Percentiles rank a stretch among this genome's conserved stretches.
Conservation (phyloP, 2,888 invertebrate genomes). For the Leptura quadrifasciata region DNA sequence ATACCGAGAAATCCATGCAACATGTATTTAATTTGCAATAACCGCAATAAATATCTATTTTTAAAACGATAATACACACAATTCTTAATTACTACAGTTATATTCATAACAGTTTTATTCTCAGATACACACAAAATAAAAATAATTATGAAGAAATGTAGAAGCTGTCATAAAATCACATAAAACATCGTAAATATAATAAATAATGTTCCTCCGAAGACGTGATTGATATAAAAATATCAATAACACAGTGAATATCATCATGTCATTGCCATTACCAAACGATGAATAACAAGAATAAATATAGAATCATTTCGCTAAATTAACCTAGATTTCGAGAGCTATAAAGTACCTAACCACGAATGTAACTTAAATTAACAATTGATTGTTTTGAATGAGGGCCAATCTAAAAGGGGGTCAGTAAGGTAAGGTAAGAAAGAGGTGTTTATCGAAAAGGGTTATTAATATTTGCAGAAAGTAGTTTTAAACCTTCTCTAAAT, state of each 20-base stretch:
- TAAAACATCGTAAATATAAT: neutral
- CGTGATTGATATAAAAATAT: neutral
- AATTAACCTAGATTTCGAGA: neutral
- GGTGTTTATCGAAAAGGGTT: neutral
- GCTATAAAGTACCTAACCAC: neutral
- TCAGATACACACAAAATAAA: neutral
- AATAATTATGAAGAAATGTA: neutral
- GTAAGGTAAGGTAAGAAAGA: neutral
- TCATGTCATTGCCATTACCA: neutral
- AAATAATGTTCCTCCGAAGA: neutral
- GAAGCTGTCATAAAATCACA: neutral
- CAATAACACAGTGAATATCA: neutral
- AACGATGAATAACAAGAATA: conserved; percentile 4
- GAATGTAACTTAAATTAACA: neutral
- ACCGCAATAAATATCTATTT: neutral
- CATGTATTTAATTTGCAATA: neutral
- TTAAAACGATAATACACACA: neutral
- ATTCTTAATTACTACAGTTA: neutral
- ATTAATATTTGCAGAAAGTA: neutral
- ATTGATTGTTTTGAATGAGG: neutral
- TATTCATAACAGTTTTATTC: neutral
- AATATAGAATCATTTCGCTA: neutral
- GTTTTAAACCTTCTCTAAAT: too few species aligned
- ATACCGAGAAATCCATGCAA: neutral
- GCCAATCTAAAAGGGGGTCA: neutral